These are phyloP conservation scores for Cybosia mesomella DNA, from an alignment of 2,888 invertebrate genomes.

Conservation along the genomic window DNA sequence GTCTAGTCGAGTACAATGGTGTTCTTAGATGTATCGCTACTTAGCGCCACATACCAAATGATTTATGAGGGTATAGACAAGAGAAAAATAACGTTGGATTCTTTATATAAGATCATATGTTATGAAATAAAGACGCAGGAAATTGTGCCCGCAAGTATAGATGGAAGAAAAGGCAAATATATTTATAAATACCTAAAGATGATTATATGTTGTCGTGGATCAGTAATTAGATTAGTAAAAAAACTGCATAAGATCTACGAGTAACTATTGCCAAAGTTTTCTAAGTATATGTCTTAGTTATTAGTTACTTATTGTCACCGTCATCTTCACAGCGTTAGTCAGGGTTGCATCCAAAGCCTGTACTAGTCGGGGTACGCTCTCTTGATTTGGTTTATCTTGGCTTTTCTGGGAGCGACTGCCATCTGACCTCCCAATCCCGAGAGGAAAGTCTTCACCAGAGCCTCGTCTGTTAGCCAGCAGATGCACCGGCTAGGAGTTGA, in stretches of 20 bases:
- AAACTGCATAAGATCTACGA: background rate
- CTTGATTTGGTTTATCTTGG: no score
- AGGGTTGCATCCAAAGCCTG: background rate
- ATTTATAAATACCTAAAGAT: no score
- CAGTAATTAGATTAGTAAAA: background rate
- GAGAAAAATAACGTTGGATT: background rate
- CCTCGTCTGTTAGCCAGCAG: background rate
- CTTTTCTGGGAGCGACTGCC: no score
- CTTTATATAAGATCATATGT: slow-evolving; percentile 18
- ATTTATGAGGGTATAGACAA: slow-evolving; percentile 25
- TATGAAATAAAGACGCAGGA: slow-evolving; percentile 31
- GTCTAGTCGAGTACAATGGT: slow-evolving; percentile 31
- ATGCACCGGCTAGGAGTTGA: background rate
- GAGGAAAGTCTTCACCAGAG: background rate
- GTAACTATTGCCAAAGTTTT: no score
- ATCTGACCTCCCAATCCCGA: background rate
- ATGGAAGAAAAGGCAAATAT: background rate
- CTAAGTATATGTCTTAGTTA: background rate
- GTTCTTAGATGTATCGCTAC: slow-evolving; percentile 51
- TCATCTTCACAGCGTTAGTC: background rate
- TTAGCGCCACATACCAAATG: slow-evolving; percentile 44
- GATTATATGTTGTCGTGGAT: background rate
- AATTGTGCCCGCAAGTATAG: slow-evolving; percentile 28
- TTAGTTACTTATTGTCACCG: background rate
- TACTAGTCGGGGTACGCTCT: background rate